phyloP scores from a whole-genome alignment of 2,113 vertebrate genomes.

The Thunnus maccoyii region DNA sequence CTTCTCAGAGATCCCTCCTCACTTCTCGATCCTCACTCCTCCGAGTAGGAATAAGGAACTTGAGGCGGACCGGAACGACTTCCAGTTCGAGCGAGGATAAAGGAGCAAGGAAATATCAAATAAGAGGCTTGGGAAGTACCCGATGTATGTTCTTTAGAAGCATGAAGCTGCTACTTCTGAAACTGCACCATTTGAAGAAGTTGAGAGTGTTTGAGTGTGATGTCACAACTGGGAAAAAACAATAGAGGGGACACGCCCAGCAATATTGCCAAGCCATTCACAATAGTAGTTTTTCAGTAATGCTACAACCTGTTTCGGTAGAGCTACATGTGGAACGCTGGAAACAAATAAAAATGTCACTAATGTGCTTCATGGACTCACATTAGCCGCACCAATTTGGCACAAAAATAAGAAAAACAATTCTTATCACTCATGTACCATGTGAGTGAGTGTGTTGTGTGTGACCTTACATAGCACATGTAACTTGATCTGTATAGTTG shows the following conservation, averaged over 20 bases:
- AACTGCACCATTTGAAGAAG: not conserved
- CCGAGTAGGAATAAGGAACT: too few relatives aligned
- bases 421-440: not conserved
- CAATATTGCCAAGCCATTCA: not conserved
- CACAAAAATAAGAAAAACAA: not conserved
- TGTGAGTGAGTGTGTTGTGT: slow-evolving; percentile 10
- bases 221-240: not conserved
- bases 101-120: too few relatives aligned
- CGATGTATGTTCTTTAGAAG: too few relatives aligned
- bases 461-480: slow-evolving; percentile 77
- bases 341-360: not conserved
- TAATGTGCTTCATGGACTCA: not conserved
- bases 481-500: slow-evolving; percentile 38
- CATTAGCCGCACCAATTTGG: not conserved
- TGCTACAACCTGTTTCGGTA: not conserved
- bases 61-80: too few relatives aligned
- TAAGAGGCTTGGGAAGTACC: too few relatives aligned
- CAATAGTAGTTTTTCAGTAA: not conserved
- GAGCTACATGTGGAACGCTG: not conserved
- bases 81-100: too few relatives aligned
- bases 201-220: not conserved
- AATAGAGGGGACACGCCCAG: not conserved
- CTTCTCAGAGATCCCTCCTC: too few relatives aligned
- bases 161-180: not conserved
- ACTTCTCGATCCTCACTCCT: too few relatives aligned